Base-by-base conservation (phyloP, 2,797 vertebrate genomes). In the Sphenodon punctatus region DNA sequence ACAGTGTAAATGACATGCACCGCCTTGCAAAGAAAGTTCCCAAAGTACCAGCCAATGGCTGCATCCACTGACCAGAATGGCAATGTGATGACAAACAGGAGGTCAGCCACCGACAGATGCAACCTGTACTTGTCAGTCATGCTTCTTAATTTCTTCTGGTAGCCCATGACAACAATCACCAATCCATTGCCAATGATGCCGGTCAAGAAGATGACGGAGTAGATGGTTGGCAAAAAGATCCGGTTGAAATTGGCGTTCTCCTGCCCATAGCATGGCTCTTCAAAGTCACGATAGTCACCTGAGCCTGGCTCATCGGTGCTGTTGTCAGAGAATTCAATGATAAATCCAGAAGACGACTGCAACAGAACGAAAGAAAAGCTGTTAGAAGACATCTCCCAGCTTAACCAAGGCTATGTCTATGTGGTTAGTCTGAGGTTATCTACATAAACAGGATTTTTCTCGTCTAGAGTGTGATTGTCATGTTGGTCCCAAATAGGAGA, bases 101-200 rank as follows among this genome's bases (percentile, higher is more conserved):
- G 97, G 85, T 99, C 98, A 3, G 99, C 99, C 70, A 99, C 97
- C 0, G 98, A 99, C 75, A 99, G 97, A 78, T 99, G 98, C 32
- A 99, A 95, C 82, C 98, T 95, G 93, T 99, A 99, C 90, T 98
- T 99, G 94, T 99, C 99, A 0, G 99, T 99, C 98, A 99, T 99
- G 65, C 96, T 99, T 84, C 96, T 97, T 27, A 97, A 93, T 78
- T 98, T 99, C 86, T 97, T 97, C 94, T 99, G 98, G 91, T 97
- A 99, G 90, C 98, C 98, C 98, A 99, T 99, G 91, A 99, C 98
- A 7, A 98, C 17, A 23, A 99, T 95, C 59, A 99, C 98, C 91
- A 99, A 94, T 91, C 98, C 98, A 85, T 99, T 99, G 66, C 99
- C 99, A 2, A 99, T 92, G 81, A 98, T 96, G 90, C 99, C 98